Evolutionary conservation across 1,140 invertebrate species (phyloP).

Genomic region (Aphelenchoides fujianensis): DNA sequence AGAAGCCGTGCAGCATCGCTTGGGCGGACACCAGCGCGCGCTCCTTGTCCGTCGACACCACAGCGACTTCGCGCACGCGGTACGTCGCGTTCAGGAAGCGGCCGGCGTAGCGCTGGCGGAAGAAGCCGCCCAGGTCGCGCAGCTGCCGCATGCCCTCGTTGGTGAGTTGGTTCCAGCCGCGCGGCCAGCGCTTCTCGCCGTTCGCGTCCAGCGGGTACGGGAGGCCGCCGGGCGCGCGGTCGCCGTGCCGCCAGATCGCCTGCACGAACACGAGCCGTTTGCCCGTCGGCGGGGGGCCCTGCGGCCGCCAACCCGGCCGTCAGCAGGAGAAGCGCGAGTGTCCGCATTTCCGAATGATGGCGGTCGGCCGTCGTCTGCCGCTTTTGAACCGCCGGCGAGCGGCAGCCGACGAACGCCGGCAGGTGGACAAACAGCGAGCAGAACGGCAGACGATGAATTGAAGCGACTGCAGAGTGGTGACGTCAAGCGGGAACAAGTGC

Average conservation of each 20-base stretch:
- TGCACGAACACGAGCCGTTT: too few relatives aligned
- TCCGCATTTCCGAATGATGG: too few relatives aligned
- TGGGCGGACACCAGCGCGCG: constrained; percentile 32
- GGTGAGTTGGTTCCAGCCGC: constrained; percentile 74
- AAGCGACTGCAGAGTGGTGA: too few relatives aligned
- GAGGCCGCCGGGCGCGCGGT: constrained; percentile 71
- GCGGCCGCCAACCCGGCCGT: too few relatives aligned
- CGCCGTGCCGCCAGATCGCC: constrained; percentile 71
- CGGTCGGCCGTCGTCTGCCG: too few relatives aligned
- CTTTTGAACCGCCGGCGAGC: too few relatives aligned
- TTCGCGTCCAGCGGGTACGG: constrained; percentile 73
- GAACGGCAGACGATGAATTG: too few relatives aligned
- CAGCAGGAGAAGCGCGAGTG: too few relatives aligned
- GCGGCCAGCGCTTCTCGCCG: constrained; percentile 71
- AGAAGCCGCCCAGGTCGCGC: constrained; percentile 37
- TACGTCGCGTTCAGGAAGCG: constrained; percentile 26
- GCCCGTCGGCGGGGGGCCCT: too few relatives aligned
- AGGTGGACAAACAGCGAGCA: too few relatives aligned
- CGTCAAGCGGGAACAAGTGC: too few relatives aligned
- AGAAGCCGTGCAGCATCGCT: constrained; percentile 23
- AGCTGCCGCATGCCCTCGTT: constrained; percentile 63
- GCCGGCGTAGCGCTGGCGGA: constrained; percentile 33
- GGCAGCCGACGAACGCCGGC: too few relatives aligned
- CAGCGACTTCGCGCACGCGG: constrained; percentile 10
- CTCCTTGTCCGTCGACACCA: constrained; percentile 30